A percentile compares a stretch with the other conserved stretches of the same genome.
Conservation (phyloP, 2,113 vertebrate genomes). For the Gobio gobio region DNA sequence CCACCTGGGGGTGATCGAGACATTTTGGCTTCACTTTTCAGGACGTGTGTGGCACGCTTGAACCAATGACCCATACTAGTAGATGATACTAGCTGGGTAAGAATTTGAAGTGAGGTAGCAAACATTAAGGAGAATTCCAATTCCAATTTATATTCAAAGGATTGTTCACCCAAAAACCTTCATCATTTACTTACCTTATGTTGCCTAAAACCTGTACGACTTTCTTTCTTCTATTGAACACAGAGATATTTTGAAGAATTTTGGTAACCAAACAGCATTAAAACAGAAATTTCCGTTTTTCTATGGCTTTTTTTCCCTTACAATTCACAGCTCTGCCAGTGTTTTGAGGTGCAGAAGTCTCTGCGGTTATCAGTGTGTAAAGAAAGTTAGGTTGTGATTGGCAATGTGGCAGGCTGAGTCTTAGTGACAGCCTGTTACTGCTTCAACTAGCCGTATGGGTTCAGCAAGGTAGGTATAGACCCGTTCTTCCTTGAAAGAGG, state of each 20-base stretch:
- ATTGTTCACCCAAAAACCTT: neutral
- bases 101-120: neutral
- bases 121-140: neutral
- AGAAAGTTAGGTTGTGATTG: neutral
- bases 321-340: neutral
- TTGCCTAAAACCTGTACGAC: too few species aligned
- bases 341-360: neutral
- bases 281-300: neutral
- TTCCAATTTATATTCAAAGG: neutral
- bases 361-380: neutral
- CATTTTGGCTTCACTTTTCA: too few species aligned
- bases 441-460: constrained; percentile 64
- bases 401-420: neutral
- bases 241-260: too few species aligned
- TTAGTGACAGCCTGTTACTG: constrained; percentile 6
- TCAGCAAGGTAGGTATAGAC: constrained; percentile 67
- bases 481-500: neutral
- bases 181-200: too few species aligned
- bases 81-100: neutral
- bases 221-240: too few species aligned
- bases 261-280: too few species aligned
- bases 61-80: neutral
- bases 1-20: too few species aligned
- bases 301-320: neutral
- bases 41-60: too few species aligned